Base-by-base conservation (phyloP, 2,797 vertebrate genomes). In the Anguilla anguilla region DNA sequence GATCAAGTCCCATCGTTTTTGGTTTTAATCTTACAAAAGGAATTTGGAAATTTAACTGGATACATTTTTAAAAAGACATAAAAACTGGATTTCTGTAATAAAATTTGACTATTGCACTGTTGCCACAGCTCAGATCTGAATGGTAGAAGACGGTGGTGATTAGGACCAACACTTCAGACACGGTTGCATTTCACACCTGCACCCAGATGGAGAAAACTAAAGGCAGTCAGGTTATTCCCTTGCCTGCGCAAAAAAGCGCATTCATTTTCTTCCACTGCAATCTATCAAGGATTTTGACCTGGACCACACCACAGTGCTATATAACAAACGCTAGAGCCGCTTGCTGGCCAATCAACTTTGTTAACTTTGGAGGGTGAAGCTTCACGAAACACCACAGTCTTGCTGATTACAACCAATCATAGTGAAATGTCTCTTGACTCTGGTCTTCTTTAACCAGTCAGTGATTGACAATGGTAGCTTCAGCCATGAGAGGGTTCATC, bases 1-100 rank as follows among this genome's bases (percentile, higher is more conserved):
- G 89, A 31, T 88, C 86, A 90, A 90, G 88, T 89, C 39, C 51
- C 55, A 88, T 67, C 83, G 69, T 82, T 89, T 88, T 90, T 90
- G 90, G 89, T 3, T 64, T 85, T 86, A 57, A 89, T 83, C 61
- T 87, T 88, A 86, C 35, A 74, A 86, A 43, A 85, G 86, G 31
- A 43, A 79, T 79, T 43, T 81, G 39, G 39, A 43, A 81, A 81
- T 35, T 81, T 31, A 25, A 49, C 77, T 25, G 22, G 19, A 22
- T 49, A 49, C 6, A 77, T 19, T 31, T 74, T 49, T 9, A 81
- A 43, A 79, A 81, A 49, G 17, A 51, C 3, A 43, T 25, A 81
- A 51, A 51, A 81, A 49, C 22, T 6, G 77, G 77, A n/a, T 51
- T 49, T 49, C 2, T 19, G 43, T 81, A 11, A 81, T 7, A 22